phyloP scores from a whole-genome alignment of 1,140 invertebrate species.

The Physella acuta region DNA sequence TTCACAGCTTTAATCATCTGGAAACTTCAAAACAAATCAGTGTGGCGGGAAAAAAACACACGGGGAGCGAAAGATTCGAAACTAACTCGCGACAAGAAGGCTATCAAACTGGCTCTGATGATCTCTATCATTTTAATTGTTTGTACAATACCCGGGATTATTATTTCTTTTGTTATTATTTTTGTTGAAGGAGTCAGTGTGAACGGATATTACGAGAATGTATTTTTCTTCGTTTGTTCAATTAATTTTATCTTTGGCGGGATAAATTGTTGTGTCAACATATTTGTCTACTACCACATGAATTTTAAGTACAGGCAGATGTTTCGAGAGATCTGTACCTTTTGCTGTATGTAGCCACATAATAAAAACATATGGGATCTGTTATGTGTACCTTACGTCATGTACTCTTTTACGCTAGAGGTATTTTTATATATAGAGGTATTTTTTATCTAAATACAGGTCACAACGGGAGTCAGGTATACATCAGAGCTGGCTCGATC shows the following conservation, averaged over 20 bases:
- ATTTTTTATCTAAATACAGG: neutral
- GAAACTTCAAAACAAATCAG: neutral
- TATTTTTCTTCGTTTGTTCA: neutral
- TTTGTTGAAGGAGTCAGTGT: neutral
- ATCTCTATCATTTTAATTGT: neutral
- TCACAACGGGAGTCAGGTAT: neutral
- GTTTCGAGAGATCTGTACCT: neutral
- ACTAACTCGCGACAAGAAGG: neutral
- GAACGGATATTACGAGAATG: neutral
- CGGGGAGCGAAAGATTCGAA: neutral
- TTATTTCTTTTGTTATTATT: neutral
- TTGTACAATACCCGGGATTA: neutral
- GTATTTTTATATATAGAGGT: neutral
- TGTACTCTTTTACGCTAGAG: neutral
- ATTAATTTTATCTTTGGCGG: neutral
- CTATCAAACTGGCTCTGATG: too few species aligned
- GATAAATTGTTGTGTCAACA: constrained; percentile 4
- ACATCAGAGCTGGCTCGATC: neutral
- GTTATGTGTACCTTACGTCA: neutral
- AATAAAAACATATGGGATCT: too few species aligned
- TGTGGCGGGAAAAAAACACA: neutral
- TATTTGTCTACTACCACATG: constrained; percentile 1
- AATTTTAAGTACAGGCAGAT: neutral
- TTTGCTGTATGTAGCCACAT: neutral
- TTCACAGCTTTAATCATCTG: neutral